A percentile compares a stretch with the other conserved stretches of the same genome.
Conservation (phyloP, 2,797 vertebrate species). For the Varecia variegata region DNA sequence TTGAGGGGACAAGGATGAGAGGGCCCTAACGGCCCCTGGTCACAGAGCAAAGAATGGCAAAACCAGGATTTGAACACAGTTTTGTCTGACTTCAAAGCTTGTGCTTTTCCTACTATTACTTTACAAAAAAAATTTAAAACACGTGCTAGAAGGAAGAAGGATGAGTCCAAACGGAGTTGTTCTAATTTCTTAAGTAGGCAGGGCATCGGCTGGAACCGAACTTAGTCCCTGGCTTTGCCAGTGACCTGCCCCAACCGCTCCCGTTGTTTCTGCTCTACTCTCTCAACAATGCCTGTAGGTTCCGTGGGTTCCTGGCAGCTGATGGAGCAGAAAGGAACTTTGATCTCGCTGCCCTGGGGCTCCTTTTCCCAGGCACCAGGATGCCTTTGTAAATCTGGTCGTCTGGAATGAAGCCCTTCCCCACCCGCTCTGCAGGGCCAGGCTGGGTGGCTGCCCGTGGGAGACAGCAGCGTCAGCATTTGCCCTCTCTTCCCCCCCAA, state of each 20-base stretch:
- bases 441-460: not conserved
- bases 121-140: not conserved
- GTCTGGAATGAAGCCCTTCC: not conserved
- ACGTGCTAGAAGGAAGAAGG: not conserved
- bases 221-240: not conserved
- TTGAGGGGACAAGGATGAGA: not conserved
- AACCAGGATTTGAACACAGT: not conserved
- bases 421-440: not conserved
- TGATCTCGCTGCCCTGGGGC: constrained; percentile 20
- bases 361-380: constrained; percentile 17
- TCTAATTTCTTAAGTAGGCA: not conserved
- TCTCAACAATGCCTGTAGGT: not conserved
- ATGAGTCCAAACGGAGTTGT: not conserved
- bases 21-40: not conserved
- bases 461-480: not conserved
- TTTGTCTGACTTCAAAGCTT: not conserved
- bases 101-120: not conserved
- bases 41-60: not conserved
- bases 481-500: too few species aligned
- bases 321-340: constrained; percentile 60
- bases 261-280: not conserved
- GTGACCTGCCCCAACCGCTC: not conserved
- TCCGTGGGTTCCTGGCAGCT: constrained; percentile 37
- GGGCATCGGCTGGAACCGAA: rapidly evolving
- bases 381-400: constrained; percentile 32